Percentiles rank a stretch among this genome's conserved stretches.
Evolutionary conservation across 1,140 invertebrate species (phyloP).

Genomic region (Sesamia nonagrioides): DNA sequence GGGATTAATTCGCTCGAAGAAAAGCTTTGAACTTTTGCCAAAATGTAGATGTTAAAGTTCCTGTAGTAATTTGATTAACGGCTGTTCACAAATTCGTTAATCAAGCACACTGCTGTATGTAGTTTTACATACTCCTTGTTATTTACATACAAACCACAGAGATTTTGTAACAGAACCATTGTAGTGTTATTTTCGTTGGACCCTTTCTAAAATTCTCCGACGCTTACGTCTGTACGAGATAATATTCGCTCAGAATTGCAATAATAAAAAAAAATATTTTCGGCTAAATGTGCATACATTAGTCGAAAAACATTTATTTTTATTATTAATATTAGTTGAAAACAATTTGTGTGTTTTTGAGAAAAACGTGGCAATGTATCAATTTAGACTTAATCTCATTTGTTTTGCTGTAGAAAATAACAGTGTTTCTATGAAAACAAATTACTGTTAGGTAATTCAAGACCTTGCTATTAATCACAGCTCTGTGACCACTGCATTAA

Average conservation of each 20-base stretch:
- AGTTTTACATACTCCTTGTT: neutral
- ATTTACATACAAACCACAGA: constrained; percentile 3
- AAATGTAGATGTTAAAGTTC: neutral
- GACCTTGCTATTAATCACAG: neutral
- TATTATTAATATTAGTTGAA: too few species aligned
- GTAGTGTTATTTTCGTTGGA: constrained; percentile 43
- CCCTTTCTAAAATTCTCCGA: constrained; percentile 35
- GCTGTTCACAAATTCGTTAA: neutral
- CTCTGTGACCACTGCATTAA: neutral
- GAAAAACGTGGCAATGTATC: neutral
- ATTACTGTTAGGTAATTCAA: neutral
- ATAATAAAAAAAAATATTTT: constrained; percentile 5
- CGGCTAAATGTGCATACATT: neutral
- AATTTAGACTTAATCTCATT: neutral
- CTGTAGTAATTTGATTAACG: neutral
- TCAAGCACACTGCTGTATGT: neutral
- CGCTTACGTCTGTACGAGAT: constrained; percentile 23
- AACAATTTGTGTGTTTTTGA: neutral
- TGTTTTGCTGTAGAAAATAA: neutral
- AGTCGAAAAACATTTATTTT: too few species aligned
- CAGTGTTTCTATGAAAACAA: neutral
- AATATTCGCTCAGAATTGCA: constrained; percentile 30
- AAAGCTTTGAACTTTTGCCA: constrained; percentile 13
- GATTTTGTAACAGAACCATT: constrained; percentile 22
- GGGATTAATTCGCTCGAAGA: neutral